Percentiles rank a stretch among this genome's conserved stretches.
Conservation (phyloP, 2,888 invertebrate genomes). For the Ormia ochracea region DNA sequence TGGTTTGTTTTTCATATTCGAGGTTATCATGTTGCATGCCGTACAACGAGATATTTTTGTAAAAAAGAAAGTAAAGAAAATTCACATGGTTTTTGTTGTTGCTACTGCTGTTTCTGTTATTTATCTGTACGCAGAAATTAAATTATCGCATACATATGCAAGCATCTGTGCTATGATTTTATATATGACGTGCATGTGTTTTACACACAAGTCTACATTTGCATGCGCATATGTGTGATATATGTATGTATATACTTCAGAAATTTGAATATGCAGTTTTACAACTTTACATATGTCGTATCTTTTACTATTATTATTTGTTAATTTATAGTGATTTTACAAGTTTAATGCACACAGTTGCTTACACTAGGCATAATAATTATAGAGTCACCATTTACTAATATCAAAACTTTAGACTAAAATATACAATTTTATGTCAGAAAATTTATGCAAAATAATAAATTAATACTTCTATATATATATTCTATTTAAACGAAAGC, state of each 20-base stretch:
- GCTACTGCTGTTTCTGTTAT: conserved; percentile 6
- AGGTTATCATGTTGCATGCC: conserved; percentile 57
- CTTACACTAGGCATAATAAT: neutral
- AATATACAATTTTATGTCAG: too few species aligned
- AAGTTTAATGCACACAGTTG: neutral
- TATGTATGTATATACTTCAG: neutral
- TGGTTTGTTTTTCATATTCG: conserved; percentile 20
- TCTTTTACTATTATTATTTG: neutral
- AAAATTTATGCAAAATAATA: too few species aligned
- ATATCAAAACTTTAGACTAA: too few species aligned
- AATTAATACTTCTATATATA: too few species aligned
- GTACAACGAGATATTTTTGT: conserved; percentile 26
- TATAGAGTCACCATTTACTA: neutral
- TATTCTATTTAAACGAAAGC: too few species aligned
- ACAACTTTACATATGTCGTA: neutral
- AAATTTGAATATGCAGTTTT: too few species aligned
- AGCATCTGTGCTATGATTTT: neutral
- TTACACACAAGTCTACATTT: neutral
- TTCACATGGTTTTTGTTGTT: conserved; percentile 27
- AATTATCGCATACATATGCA: conserved; percentile 67
- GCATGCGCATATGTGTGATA: too few species aligned
- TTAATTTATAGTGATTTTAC: neutral
- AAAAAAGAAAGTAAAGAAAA: neutral
- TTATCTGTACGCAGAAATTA: conserved; percentile 71
- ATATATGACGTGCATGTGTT: neutral